Conservation (phyloP, 2,113 vertebrate genomes). For the Chelonoidis abingdonii region DNA sequence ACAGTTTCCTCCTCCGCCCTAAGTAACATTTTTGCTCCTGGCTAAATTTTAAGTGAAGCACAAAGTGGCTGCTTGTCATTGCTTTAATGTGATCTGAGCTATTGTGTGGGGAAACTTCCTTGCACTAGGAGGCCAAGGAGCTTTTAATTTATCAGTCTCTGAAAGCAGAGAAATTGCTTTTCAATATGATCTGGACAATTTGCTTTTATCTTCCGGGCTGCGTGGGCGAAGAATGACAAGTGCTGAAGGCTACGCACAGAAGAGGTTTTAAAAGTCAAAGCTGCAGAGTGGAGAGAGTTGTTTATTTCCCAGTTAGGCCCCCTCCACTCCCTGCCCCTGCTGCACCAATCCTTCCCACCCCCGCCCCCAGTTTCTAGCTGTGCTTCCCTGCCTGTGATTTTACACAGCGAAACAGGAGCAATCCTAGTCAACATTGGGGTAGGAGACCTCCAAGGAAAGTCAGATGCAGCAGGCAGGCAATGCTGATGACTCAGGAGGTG, state of each 20-base stretch:
- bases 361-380: not conserved
- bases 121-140: conserved; percentile 22
- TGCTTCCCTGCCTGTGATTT: not conserved
- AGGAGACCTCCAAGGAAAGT: not conserved
- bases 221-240: not conserved
- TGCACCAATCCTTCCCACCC: no score
- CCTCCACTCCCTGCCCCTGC: not conserved
- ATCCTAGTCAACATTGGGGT: not conserved
- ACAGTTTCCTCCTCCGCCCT: conserved; percentile 32
- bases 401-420: not conserved
- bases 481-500: not conserved
- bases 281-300: not conserved
- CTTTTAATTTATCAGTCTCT: not conserved
- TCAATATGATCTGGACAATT: not conserved
- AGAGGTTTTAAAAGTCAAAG: not conserved
- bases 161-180: not conserved
- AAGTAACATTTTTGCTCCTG: conserved; percentile 58
- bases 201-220: conserved; percentile 23
- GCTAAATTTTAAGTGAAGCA: conserved; percentile 65
- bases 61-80: conserved; percentile 59
- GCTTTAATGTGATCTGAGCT: conserved; percentile 56
- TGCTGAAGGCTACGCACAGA: not conserved
- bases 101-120: conserved; percentile 61
- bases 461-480: not conserved
- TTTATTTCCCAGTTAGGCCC: not conserved